Percentiles rank a stretch among this genome's conserved stretches.
These are phyloP conservation scores for Alca torda DNA, from an alignment of 2,797 vertebrate genomes.

Conservation along the genomic window DNA sequence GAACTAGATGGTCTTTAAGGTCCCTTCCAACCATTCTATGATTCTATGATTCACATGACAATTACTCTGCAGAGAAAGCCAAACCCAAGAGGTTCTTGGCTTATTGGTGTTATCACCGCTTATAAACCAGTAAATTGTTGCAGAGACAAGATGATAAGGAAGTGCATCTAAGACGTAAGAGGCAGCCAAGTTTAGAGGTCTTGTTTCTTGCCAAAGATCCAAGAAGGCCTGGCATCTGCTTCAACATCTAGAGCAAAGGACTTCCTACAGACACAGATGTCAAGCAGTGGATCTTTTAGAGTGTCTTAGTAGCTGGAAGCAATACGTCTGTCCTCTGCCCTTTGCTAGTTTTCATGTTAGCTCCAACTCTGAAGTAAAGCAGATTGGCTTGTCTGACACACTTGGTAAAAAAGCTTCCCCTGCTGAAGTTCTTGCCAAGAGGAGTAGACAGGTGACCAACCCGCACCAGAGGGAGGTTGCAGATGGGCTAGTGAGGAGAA, in stretches of 20 bases:
- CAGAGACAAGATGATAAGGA: constrained; percentile 4
- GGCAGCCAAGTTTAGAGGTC: neutral
- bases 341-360: neutral
- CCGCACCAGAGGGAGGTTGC: neutral
- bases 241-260: neutral
- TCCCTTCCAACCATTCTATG: too few species aligned
- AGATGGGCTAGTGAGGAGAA: neutral
- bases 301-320: neutral
- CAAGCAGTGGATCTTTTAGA: neutral
- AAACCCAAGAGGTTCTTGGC: neutral
- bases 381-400: neutral
- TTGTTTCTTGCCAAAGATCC: neutral
- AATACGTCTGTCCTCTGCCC: neutral
- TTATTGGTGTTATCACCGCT: neutral
- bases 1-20: too few species aligned
- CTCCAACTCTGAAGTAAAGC: neutral
- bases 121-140: constrained; percentile 8
- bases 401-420: neutral
- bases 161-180: neutral
- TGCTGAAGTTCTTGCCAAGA: neutral
- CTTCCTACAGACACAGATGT: neutral
- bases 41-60: neutral
- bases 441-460: neutral
- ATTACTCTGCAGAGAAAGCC: neutral
- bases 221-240: neutral